Conservation (phyloP, 2,888 invertebrate species). For the Serripes groenlandicus region DNA sequence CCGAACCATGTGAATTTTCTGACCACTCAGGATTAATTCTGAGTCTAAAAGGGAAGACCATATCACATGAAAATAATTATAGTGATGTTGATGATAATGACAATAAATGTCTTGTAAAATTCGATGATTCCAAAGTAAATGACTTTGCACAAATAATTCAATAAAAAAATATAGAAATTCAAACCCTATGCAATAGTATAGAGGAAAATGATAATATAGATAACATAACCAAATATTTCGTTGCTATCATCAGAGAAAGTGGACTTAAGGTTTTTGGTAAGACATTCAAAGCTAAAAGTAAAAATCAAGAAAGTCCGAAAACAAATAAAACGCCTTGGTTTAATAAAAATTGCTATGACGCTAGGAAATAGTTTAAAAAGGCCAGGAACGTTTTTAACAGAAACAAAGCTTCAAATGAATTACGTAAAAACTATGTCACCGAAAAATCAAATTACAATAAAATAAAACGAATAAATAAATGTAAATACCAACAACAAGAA, state of each 20-base stretch:
- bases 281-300: too few species aligned
- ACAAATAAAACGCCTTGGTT: too few species aligned
- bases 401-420: slow-evolving; percentile 10
- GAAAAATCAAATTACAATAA: slow-evolving; percentile 7
- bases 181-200: too few species aligned
- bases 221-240: too few species aligned
- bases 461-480: too few species aligned
- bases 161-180: background rate
- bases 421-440: background rate
- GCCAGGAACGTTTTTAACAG: slow-evolving; percentile 5
- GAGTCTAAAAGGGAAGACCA: background rate
- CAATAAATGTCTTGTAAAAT: background rate
- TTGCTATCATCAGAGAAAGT: too few species aligned
- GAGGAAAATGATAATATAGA: too few species aligned
- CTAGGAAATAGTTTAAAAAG: background rate
- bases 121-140: background rate
- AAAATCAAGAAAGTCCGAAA: too few species aligned
- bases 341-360: too few species aligned
- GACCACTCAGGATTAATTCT: background rate
- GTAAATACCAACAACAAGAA: too few species aligned
- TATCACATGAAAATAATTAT: background rate
- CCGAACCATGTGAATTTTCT: background rate
- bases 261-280: too few species aligned
- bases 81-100: background rate
- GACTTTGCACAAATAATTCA: background rate